Conservation (phyloP, 92 coral and sea anemone species). For the Plumapathes pennacea region DNA sequence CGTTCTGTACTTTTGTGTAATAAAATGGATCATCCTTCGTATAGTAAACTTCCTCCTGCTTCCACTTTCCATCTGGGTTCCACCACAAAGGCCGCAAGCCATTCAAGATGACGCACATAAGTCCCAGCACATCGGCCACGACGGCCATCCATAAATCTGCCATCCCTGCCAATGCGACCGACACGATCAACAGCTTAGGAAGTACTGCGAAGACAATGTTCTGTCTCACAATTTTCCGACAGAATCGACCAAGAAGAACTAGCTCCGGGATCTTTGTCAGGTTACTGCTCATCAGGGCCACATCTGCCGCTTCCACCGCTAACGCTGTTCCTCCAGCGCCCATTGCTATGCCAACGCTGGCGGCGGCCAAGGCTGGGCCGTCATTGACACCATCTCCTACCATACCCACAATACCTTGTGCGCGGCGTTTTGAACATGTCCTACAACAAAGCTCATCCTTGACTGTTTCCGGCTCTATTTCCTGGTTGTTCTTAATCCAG, state of each 20-base stretch:
- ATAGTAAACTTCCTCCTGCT: too few relatives aligned
- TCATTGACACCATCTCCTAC: constrained; percentile 99
- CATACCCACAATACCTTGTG: constrained; percentile 76
- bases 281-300: constrained; percentile 94
- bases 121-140: constrained; percentile 81
- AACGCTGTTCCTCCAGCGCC: constrained; percentile 99
- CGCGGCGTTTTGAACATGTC: too few relatives aligned
- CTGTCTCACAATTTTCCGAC: constrained; percentile 67
- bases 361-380: constrained; percentile 98
- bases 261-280: constrained; percentile 94
- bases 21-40: too few relatives aligned
- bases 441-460: too few relatives aligned
- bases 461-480: background rate
- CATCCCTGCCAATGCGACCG: constrained; percentile 77
- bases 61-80: too few relatives aligned
- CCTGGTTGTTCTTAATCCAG: constrained; percentile 77
- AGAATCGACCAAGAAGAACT: constrained; percentile 73
- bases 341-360: constrained; percentile 97
- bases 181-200: constrained; percentile 73
- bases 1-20: too few relatives aligned
- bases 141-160: constrained; percentile 95
- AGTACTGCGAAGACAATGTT: constrained; percentile 78
- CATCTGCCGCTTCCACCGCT: constrained; percentile 98
- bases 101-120: constrained; percentile 75
- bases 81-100: constrained; percentile 91